Base-by-base conservation (phyloP, 2,113 vertebrate genomes). In the Actinemys pallida region DNA sequence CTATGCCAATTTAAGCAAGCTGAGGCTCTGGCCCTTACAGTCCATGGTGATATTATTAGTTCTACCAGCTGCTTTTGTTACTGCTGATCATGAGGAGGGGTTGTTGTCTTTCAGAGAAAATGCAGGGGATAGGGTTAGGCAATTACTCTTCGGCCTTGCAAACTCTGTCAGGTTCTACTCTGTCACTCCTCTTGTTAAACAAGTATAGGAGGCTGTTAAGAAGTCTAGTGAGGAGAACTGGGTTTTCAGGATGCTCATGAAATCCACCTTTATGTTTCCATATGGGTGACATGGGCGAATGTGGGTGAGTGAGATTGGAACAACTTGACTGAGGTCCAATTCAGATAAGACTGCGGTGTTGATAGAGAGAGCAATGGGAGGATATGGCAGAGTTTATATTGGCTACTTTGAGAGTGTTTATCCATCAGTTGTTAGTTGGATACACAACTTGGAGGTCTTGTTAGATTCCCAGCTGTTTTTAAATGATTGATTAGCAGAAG, bases 251-350 rank as follows among this genome's bases (percentile, higher is more conserved):
- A n/a, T 96, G n/a, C 90, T 90, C 45, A 39, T 75, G 50, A 81
- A 2, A 1, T 59, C 94, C 94, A 94, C 92, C 96, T 94, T 92
- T 86, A 82, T 94, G 92, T 83, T 88, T 90, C 4, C 91, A 93
- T 81, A 78, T 85, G 75, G 81, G 49, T 65, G 87, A 25, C 27
- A 79, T 87, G 54, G 49, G 53, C 88, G 93, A 89, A 91, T 87
- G 62, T 20, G 59, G 27, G 3, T 65, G 62, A 65, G 31, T 65
- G 62, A 65, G 62, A 65, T 17, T 65, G 62, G 62, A 65, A 65
- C 3, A 65, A 65, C 14, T 65, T 91, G 42, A 25, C 3, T 94
- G 88, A 69, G 24, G 86, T 81, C 69, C 76, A 93, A 0, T 86
- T 42, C 76, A 49, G 24, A 84, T 86, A 86, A 14, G 80, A 87